Percentiles rank a stretch among this genome's conserved stretches.
These are phyloP conservation scores for Siderastrea radians DNA, from an alignment of 92 coral and sea anemone species.

Conservation along the genomic window DNA sequence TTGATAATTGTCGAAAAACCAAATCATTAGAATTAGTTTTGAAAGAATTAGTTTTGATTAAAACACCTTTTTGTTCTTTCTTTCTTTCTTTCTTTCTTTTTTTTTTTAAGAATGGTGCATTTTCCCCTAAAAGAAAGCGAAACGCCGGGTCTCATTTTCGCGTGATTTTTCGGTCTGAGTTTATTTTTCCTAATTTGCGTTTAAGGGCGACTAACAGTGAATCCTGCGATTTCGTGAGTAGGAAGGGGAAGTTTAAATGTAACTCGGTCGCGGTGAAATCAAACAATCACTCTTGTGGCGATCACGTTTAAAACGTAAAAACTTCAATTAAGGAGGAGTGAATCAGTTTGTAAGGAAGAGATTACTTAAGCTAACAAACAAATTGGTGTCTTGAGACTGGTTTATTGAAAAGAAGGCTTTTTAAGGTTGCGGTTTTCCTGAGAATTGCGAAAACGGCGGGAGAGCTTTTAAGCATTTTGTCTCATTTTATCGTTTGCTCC, in stretches of 20 bases:
- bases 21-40: background rate
- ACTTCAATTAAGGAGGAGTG: slow-evolving; percentile 21
- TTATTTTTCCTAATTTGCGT: background rate
- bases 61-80: background rate
- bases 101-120: background rate
- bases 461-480: background rate
- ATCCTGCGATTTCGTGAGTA: background rate
- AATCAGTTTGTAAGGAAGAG: background rate
- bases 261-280: background rate
- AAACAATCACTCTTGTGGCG: slow-evolving; percentile 7
- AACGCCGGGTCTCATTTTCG: background rate
- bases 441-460: slow-evolving; percentile 22
- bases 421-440: slow-evolving; percentile 7
- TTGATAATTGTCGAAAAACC: background rate
- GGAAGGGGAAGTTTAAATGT: background rate
- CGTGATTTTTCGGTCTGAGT: background rate
- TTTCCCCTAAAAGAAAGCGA: background rate
- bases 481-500: background rate
- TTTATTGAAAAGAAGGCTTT: slow-evolving; percentile 5
- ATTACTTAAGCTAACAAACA: slow-evolving; percentile 21
- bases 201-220: too few relatives aligned
- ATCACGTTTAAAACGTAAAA: background rate
- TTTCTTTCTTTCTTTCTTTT: too few relatives aligned
- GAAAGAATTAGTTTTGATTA: background rate
- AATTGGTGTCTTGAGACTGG: background rate